Conservation (phyloP, 2,113 vertebrate genomes). For the Vulpes lagopus region DNA sequence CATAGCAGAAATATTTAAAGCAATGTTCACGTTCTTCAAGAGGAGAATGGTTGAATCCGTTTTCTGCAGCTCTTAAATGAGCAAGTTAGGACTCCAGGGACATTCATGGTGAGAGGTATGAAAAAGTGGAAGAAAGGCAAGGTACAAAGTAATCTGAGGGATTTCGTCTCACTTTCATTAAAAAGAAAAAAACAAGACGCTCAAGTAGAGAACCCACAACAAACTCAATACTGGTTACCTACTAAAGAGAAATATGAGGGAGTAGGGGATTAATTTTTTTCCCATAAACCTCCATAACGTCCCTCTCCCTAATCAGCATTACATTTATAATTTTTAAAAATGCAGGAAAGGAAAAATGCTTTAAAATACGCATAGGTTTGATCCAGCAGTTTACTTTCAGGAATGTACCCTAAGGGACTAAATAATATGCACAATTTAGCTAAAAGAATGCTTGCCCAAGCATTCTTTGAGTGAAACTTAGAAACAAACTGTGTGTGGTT, state of each 20-base stretch:
- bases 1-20: conserved; percentile 32
- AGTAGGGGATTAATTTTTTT: conserved; percentile 20
- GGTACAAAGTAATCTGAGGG: neutral
- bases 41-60: neutral
- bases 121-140: neutral
- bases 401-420: conserved; percentile 12
- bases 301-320: neutral
- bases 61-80: neutral
- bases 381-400: conserved; percentile 37
- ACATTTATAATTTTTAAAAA: neutral
- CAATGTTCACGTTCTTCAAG: neutral
- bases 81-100: neutral
- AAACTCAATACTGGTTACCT: neutral
- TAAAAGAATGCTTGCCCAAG: conserved; percentile 17
- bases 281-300: neutral
- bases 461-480: conserved; percentile 12
- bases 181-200: neutral
- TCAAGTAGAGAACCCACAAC: neutral
- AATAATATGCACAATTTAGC: conserved; percentile 13
- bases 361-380: conserved; percentile 53
- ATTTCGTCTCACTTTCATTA: neutral
- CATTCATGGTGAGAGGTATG: neutral
- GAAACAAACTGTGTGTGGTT: neutral
- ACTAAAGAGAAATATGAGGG: neutral
- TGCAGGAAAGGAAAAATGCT: neutral